Conservation (phyloP, 1,140 invertebrate species). For the Oryzaephilus surinamensis region DNA sequence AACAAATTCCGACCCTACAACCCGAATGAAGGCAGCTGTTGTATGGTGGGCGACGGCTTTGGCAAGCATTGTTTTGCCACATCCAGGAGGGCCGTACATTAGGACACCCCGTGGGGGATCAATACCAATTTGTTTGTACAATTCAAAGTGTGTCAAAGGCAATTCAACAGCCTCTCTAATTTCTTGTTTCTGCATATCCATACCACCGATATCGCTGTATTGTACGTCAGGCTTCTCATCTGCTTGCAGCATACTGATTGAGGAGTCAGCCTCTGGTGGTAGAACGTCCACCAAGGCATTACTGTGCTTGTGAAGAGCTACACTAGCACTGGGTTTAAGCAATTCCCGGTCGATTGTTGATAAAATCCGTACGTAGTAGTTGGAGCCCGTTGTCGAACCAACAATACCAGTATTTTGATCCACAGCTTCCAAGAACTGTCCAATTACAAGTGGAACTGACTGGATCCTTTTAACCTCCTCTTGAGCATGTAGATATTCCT, state of each 20-base stretch:
- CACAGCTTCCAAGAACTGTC: conserved; percentile 87
- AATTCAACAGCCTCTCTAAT: conserved; percentile 97
- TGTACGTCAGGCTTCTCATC: conserved; percentile 98
- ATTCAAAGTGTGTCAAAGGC: conserved; percentile 94
- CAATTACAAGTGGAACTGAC: conserved; percentile 85
- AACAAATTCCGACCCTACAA: conserved; percentile 98
- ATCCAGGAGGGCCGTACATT: conserved; percentile 97
- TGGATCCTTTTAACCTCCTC: conserved; percentile 90
- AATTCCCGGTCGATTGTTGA: conserved; percentile 82
- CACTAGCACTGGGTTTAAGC: conserved; percentile 80
- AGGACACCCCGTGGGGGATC: conserved; percentile 95
- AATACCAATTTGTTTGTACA: conserved; percentile 98
- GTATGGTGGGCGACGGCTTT: conserved; percentile 98
- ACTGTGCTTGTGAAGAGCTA: conserved; percentile 87
- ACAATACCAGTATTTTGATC: conserved; percentile 88
- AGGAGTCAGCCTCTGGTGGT: conserved; percentile 87
- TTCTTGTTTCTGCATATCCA: conserved; percentile 99
- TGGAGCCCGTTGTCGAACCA: conserved; percentile 62
- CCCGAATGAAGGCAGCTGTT: conserved; percentile 95
- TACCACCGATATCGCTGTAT: conserved; percentile 97
- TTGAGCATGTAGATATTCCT: conserved; percentile 87
- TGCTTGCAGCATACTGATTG: conserved; percentile 92
- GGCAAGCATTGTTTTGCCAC: conserved; percentile 97
- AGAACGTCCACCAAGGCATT: conserved; percentile 89
- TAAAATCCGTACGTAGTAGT: conserved; percentile 86